Evolutionary conservation across 2,113 vertebrate species (phyloP).

Genomic region (Rhinopomastus cyanomelas): DNA sequence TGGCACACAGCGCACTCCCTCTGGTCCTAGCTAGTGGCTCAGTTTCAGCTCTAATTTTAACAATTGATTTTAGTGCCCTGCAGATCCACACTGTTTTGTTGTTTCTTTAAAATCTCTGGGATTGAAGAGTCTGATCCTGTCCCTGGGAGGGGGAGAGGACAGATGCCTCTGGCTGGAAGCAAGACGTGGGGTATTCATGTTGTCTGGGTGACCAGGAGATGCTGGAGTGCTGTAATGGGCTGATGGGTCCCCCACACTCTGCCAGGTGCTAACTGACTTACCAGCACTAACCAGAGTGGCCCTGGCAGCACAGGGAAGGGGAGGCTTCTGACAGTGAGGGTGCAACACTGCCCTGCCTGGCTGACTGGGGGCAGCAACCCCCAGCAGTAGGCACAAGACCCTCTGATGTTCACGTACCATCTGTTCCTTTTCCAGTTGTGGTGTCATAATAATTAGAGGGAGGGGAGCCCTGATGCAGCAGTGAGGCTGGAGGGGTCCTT

Average conservation of each 20-base stretch:
- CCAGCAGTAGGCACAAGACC: fast-evolving
- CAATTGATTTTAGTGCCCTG: conserved; percentile 10
- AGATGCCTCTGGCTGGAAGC: neutral
- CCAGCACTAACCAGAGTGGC: neutral
- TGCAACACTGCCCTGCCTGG: neutral
- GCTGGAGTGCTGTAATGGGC: neutral
- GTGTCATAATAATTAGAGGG: neutral
- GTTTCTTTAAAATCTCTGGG: conserved; percentile 12
- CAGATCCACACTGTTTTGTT: neutral
- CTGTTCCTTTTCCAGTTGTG: neutral
- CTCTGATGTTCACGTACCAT: neutral
- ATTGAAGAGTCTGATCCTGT: fast-evolving
- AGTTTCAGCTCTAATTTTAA: conserved; percentile 63
- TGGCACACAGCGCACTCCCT: conserved; percentile 32
- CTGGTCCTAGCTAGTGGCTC: conserved; percentile 26
- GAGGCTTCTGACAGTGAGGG: neutral
- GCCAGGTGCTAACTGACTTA: neutral
- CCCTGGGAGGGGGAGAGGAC: neutral
- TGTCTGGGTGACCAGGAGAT: neutral
- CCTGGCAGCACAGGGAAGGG: fast-evolving
- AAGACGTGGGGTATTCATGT: neutral
- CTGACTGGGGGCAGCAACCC: neutral
- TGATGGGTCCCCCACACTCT: neutral
- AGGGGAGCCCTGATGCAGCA: neutral
- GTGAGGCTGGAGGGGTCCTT: neutral